Evolutionary conservation across 2,113 vertebrate species (phyloP).

Genomic region (Aegypius monachus): DNA sequence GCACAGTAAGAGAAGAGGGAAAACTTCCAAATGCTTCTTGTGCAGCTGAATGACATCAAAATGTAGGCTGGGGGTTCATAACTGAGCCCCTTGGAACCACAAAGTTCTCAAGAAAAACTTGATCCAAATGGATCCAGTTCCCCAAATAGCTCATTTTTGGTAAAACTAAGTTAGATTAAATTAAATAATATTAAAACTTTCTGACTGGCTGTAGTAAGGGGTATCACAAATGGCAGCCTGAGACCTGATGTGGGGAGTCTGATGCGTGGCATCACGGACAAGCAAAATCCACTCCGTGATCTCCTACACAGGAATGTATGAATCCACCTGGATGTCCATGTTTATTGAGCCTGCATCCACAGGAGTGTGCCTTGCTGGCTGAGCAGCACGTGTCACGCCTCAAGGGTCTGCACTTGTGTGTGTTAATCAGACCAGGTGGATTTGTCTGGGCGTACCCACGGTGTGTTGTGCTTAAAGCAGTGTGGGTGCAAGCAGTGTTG

Average conservation of each 20-base stretch:
- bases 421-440: accelerated
- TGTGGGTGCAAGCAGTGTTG: background rate
- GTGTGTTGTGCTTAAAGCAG: background rate
- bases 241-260: background rate
- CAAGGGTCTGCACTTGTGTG: background rate
- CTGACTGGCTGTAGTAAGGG: background rate
- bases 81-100: background rate
- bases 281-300: background rate
- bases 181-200: background rate
- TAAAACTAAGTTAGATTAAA: background rate
- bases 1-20: background rate
- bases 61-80: background rate
- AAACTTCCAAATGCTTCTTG: background rate
- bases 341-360: background rate
- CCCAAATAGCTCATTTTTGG: background rate
- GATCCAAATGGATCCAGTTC: background rate
- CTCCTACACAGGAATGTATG: background rate
- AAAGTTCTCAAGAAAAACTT: background rate
- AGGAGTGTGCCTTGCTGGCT: background rate
- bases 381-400: background rate
- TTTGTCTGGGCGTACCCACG: background rate
- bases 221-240: background rate
- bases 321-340: background rate
- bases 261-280: background rate
- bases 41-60: background rate